These are phyloP conservation scores for Napeogenes inachia DNA, from an alignment of 2,888 invertebrate species.

Conservation along the genomic window DNA sequence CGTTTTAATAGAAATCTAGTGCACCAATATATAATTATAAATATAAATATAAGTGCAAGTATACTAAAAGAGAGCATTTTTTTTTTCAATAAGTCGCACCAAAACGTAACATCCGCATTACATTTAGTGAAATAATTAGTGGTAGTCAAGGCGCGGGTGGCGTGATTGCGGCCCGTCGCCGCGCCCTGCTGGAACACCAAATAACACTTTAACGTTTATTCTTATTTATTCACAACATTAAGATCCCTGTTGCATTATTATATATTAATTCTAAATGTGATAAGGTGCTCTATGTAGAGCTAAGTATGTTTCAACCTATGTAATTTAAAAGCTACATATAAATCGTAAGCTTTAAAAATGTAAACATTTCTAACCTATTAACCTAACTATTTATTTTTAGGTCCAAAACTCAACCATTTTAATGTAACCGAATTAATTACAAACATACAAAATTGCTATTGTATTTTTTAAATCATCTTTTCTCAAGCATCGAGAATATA, in stretches of 20 bases:
- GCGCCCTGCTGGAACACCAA: constrained; percentile 42
- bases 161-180: constrained; percentile 61
- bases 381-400: too few relatives aligned
- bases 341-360: too few relatives aligned
- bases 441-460: too few relatives aligned
- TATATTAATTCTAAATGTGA: neutral
- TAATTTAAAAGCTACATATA: too few relatives aligned
- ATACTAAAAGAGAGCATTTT: neutral
- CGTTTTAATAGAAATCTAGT: too few relatives aligned
- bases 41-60: too few relatives aligned
- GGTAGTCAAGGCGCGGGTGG: constrained; percentile 55
- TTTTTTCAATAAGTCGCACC: neutral
- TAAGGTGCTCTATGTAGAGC: neutral
- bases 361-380: too few relatives aligned
- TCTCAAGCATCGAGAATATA: neutral
- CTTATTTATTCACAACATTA: constrained; percentile 13
- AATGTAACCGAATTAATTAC: too few relatives aligned
- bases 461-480: too few relatives aligned
- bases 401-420: too few relatives aligned
- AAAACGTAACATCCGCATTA: constrained; percentile 31
- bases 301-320: too few relatives aligned
- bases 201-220: constrained; percentile 15
- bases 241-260: neutral
- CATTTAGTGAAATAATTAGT: constrained; percentile 54
- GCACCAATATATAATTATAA: too few relatives aligned